Percentiles rank a stretch among this genome's conserved stretches.
phyloP scores from a whole-genome alignment of 1,140 invertebrate genomes.

The Potamilus streckersoni region DNA sequence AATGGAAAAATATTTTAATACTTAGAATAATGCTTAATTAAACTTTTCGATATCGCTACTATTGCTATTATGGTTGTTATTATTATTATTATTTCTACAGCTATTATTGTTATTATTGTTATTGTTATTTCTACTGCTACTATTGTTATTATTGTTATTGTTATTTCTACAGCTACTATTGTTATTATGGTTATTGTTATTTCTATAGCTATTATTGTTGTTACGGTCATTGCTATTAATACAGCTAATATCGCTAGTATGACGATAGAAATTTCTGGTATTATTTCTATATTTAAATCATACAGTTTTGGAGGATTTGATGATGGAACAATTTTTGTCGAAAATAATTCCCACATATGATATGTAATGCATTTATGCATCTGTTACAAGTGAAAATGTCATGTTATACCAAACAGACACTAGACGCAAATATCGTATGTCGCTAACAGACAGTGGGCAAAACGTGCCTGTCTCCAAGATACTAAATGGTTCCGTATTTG shows the following conservation, averaged over 20 bases:
- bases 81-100: neutral
- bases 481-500: too few relatives aligned
- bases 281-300: too few relatives aligned
- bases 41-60: neutral
- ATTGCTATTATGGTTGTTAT: neutral
- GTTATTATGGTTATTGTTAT: neutral
- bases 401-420: too few relatives aligned
- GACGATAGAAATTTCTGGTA: too few relatives aligned
- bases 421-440: too few relatives aligned
- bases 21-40: neutral
- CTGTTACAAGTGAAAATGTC: too few relatives aligned
- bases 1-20: neutral
- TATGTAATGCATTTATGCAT: too few relatives aligned
- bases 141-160: neutral
- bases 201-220: neutral
- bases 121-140: slow-evolving; percentile 14
- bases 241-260: too few relatives aligned
- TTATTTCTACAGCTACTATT: neutral
- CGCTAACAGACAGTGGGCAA: too few relatives aligned
- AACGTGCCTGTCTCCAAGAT: too few relatives aligned
- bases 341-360: too few relatives aligned
- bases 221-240: neutral
- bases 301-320: neutral
- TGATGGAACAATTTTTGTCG: too few relatives aligned
- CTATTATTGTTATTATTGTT: slow-evolving; percentile 5